These are phyloP conservation scores for Apamea monoglypha DNA, from an alignment of 2,888 invertebrate genomes.

Conservation along the genomic window DNA sequence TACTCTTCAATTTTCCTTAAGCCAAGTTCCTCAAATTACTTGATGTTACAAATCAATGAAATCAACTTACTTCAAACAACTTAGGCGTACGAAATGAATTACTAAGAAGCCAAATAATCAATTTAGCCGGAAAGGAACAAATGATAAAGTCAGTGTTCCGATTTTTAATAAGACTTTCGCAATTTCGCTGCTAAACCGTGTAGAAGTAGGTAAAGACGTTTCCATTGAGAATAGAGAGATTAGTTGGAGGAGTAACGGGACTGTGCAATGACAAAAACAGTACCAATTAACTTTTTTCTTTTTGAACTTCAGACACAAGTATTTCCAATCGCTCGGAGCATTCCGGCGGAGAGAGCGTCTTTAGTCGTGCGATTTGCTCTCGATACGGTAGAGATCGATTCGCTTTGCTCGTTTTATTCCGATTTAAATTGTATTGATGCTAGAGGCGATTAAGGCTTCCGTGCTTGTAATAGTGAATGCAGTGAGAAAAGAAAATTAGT, in stretches of 20 bases:
- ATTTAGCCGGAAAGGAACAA: slow-evolving; percentile 61
- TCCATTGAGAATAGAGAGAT: slow-evolving; percentile 80
- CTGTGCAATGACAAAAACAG: slow-evolving; percentile 84
- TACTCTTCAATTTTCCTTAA: background rate
- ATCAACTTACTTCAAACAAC: slow-evolving; percentile 19
- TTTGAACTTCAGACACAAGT: slow-evolving; percentile 82
- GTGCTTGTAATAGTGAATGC: slow-evolving; percentile 73
- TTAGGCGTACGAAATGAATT: slow-evolving; percentile 33
- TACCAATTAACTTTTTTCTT: slow-evolving; percentile 88
- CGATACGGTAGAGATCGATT: slow-evolving; percentile 88
- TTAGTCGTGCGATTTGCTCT: slow-evolving; percentile 88
- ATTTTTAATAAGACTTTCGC: slow-evolving; percentile 71
- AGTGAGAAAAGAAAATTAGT: slow-evolving; percentile 81
- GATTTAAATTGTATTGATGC: slow-evolving; percentile 89
- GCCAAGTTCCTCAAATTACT: background rate
- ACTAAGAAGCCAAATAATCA: slow-evolving; percentile 61
- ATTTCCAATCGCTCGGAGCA: slow-evolving; percentile 85
- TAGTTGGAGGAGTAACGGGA: slow-evolving; percentile 82
- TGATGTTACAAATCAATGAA: slow-evolving; percentile 25
- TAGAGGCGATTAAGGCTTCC: slow-evolving; percentile 86
- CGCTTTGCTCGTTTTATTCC: slow-evolving; percentile 86
- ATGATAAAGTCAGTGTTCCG: slow-evolving; percentile 64
- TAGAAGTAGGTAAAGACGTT: slow-evolving; percentile 76
- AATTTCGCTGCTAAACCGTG: slow-evolving; percentile 71
- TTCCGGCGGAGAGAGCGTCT: slow-evolving; percentile 85